These are phyloP conservation scores for Ciconia boyciana DNA, from an alignment of 2,113 vertebrate genomes.

Conservation along the genomic window DNA sequence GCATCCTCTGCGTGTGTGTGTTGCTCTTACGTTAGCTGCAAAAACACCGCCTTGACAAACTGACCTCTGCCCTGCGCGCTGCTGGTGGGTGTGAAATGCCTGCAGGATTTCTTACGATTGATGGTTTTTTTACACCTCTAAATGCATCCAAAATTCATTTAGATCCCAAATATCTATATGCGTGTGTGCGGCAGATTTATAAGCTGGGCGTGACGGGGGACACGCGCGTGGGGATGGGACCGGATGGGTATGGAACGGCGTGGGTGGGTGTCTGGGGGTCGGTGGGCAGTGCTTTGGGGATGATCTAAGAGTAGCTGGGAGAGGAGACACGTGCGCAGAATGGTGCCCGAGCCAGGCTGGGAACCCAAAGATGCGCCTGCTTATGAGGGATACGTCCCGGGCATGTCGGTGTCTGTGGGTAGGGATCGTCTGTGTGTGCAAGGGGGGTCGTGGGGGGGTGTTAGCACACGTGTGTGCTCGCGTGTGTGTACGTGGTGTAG, in stretches of 20 bases:
- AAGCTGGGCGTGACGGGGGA: not conserved
- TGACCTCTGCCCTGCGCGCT: not conserved
- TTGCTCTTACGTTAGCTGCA: not conserved
- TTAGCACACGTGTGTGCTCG: fast-evolving
- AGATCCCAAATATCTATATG: not conserved
- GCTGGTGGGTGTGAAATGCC: constrained; percentile 9
- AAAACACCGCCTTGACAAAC: not conserved
- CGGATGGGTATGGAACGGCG: not conserved
- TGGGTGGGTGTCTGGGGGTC: not conserved
- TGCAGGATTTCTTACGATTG: not conserved
- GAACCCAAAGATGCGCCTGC: fast-evolving
- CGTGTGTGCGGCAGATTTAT: not conserved
- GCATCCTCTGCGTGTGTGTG: not conserved
- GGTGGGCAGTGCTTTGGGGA: not conserved
- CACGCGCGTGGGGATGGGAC: not conserved
- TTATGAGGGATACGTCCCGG: fast-evolving
- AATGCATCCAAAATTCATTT: not conserved
- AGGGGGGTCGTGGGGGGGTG: fast-evolving
- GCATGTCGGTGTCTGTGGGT: fast-evolving
- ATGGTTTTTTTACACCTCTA: constrained; percentile 24
- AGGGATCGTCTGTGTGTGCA: fast-evolving
- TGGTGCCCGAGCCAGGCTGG: fast-evolving
- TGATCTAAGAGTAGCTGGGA: not conserved
- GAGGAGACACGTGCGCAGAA: fast-evolving
- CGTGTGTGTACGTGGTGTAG: fast-evolving